phyloP scores from a whole-genome alignment of 2,888 invertebrate species.

The Cerceris rybyensis region DNA sequence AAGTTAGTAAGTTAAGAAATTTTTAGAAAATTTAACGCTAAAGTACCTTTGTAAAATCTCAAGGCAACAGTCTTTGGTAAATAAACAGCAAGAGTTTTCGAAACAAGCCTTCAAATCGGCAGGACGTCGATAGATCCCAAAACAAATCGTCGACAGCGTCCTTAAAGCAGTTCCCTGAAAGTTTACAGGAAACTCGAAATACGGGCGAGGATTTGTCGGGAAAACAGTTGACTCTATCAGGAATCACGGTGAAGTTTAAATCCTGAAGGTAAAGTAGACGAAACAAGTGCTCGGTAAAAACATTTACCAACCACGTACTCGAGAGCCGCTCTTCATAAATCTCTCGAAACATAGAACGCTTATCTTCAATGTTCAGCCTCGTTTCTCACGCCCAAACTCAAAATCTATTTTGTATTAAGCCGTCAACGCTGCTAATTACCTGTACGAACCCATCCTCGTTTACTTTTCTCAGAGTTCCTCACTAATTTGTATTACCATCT shows the following conservation, averaged over 20 bases:
- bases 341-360: neutral
- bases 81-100: no score
- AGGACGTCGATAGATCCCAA: neutral
- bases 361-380: slow-evolving; percentile 1
- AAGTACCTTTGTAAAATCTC: no score
- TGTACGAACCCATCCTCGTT: neutral
- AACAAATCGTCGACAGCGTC: neutral
- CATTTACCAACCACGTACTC: neutral
- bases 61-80: no score
- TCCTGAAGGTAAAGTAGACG: slow-evolving; percentile 10
- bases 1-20: no score
- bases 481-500: no score
- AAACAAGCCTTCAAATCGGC: neutral
- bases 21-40: no score
- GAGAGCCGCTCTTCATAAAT: neutral
- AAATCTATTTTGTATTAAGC: no score
- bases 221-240: slow-evolving; percentile 19
- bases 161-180: neutral
- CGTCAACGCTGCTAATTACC: neutral
- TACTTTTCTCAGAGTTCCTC: no score
- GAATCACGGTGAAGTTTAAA: slow-evolving; percentile 7
- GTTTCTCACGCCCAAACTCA: neutral
- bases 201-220: neutral
- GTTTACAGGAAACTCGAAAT: neutral
- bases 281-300: slow-evolving; percentile 6